Percentiles rank a stretch among this genome's conserved stretches.
These are phyloP conservation scores for Aporophyla lueneburgensis DNA, from an alignment of 2,888 invertebrate genomes.

Conservation along the genomic window DNA sequence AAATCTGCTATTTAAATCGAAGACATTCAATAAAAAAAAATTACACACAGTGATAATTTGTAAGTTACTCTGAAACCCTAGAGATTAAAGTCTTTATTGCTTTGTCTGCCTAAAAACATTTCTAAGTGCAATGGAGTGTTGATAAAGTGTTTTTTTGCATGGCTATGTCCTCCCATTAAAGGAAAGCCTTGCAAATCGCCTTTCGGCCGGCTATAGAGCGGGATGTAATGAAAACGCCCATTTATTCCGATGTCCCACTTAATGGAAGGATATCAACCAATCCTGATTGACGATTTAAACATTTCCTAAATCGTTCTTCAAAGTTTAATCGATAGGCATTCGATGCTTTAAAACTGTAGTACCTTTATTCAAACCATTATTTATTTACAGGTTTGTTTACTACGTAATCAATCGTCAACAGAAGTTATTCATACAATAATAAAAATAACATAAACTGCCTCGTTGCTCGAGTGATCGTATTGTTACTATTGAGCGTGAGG, in stretches of 20 bases:
- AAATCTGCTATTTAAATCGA: too few relatives aligned
- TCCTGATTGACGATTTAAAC: constrained; percentile 65
- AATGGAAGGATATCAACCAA: constrained; percentile 71
- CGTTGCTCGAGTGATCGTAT: too few relatives aligned
- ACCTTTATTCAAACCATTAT: not conserved
- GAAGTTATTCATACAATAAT: too few relatives aligned
- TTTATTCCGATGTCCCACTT: constrained; percentile 69
- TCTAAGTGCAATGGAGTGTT: constrained; percentile 19
- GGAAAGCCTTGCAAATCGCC: constrained; percentile 56
- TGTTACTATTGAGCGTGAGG: too few relatives aligned
- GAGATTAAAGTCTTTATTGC: not conserved
- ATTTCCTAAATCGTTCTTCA: constrained; percentile 55
- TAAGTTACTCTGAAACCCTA: not conserved
- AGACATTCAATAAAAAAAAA: too few relatives aligned
- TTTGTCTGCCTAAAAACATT: constrained; percentile 19
- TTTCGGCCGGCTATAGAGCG: constrained; percentile 42
- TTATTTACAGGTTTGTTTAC: not conserved
- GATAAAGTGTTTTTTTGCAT: constrained; percentile 40
- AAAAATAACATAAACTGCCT: too few relatives aligned
- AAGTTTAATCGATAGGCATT: constrained; percentile 8
- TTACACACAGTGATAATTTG: too few relatives aligned
- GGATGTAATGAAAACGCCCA: constrained; percentile 71
- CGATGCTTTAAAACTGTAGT: not conserved
- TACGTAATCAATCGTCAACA: not conserved
- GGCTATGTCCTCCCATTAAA: constrained; percentile 31